A percentile compares a stretch with the other conserved stretches of the same genome.
Conservation (phyloP, 1,140 invertebrate genomes). For the Trachymyrmex septentrionalis region DNA sequence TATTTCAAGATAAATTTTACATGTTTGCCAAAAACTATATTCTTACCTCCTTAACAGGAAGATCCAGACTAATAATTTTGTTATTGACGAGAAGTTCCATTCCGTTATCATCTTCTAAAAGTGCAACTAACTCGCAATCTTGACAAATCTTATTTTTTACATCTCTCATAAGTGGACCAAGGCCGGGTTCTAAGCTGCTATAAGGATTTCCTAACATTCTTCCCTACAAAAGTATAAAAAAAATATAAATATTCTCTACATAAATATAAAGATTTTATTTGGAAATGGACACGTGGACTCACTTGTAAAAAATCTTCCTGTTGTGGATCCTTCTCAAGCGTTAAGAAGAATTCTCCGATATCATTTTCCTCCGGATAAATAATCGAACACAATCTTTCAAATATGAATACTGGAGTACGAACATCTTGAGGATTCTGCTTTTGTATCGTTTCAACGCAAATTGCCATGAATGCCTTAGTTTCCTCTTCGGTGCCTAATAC, state of each 20-base stretch:
- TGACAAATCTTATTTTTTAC: constrained; percentile 99
- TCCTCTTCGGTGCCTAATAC: constrained; percentile 95
- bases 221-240: constrained; percentile 87
- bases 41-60: constrained; percentile 96
- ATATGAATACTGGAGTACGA: constrained; percentile 98
- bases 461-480: constrained; percentile 98
- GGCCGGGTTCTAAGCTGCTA: constrained; percentile 95
- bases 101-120: constrained; percentile 98
- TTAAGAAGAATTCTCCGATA: constrained; percentile 98
- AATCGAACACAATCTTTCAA: constrained; percentile 98
- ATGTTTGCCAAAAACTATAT: constrained; percentile 32
- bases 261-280: constrained; percentile 17
- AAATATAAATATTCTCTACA: constrained; percentile 3
- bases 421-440: constrained; percentile 97
- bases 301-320: constrained; percentile 99
- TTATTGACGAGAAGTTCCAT: constrained; percentile 99
- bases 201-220: constrained; percentile 99
- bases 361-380: constrained; percentile 99
- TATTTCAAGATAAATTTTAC: constrained; percentile 3
- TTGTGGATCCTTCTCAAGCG: constrained; percentile 98
- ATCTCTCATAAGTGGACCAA: constrained; percentile 98
- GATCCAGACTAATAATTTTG: constrained; percentile 98
- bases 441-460: constrained; percentile 98
- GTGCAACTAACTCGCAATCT: constrained; percentile 98
- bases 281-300: constrained; percentile 13